Evolutionary conservation across 2,113 vertebrate species (phyloP), one percentile per base, ranked within the genome.

Genomic region (Colaptes auratus): DNA sequence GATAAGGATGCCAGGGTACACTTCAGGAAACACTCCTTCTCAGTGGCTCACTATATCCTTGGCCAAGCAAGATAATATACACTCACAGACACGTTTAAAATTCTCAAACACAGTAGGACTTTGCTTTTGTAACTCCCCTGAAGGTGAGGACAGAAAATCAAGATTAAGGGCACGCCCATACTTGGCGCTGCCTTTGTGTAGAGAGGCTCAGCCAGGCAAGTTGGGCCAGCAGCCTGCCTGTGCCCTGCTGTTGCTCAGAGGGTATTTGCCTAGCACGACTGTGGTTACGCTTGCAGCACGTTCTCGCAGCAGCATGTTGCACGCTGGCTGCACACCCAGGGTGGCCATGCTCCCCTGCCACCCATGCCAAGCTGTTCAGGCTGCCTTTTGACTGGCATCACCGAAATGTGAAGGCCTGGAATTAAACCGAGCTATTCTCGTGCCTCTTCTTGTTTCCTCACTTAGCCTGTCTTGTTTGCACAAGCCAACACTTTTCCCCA

Each of bases 1-100:
- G 97, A 96, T 97, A 97, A 97, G 96, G 96, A 96, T 97, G 97
- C 97, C 98, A 97, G 97, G 96, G 96, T 88, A 96, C 97, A 84
- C 87, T 89, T 89, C 91, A 94, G 86, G 79, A 93, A 96, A 93
- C 84, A 81, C 78, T 81, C 60, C 13, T 61, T 65, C 92, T 93
- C 72, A 92, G 94, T 69, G 70, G 66, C 82, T 86, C 75, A 48
- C 85, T 95, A 89, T 72, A 80, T 84, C 79, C 55, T 2, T 82
- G 66, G 94, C 92, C 89, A 96, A 93, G 83, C 55, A 44, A 76
- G 67, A 82, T 88, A 71, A 69, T 52, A 66, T 3, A 74, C 71
- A 79, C 86, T 91, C 92, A 76, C 58, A 70, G 70, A 64, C 58
- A 2, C 5, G 48, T 42, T 67, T 15, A 53, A 81, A 75, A 20